Evolutionary conservation across 2,113 vertebrate genomes (phyloP).

Genomic region (Pagrus major): DNA sequence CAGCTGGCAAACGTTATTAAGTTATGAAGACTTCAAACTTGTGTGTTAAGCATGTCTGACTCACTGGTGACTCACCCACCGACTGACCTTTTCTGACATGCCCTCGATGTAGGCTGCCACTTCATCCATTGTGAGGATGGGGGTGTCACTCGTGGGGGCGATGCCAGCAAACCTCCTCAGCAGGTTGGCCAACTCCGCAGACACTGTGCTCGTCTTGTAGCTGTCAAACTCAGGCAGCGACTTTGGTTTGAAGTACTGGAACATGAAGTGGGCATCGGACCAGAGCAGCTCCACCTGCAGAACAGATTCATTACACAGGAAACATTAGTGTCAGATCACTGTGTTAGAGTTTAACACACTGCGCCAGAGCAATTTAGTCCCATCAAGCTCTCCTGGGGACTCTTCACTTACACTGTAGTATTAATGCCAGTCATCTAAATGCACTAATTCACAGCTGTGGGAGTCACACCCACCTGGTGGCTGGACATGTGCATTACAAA

Average conservation of each 20-base stretch:
- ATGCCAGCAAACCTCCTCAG: conserved; percentile 92
- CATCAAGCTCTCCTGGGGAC: background rate
- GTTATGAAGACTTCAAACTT: background rate
- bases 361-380: background rate
- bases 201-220: conserved; percentile 98
- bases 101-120: conserved; percentile 95
- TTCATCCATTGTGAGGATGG: conserved; percentile 89
- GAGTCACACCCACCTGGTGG: conserved; percentile 62
- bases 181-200: conserved; percentile 96
- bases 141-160: conserved; percentile 88
- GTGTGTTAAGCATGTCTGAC: conserved; percentile 10
- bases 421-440: conserved; percentile 7
- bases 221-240: conserved; percentile 97
- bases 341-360: background rate
- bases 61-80: background rate
- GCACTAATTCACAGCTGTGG: background rate
- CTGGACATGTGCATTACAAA: conserved; percentile 46
- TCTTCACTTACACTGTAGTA: conserved; percentile 3
- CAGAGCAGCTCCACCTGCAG: conserved; percentile 94
- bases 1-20: background rate
- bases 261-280: conserved; percentile 94
- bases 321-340: background rate
- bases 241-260: conserved; percentile 98
- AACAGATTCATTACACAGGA: conserved; percentile 17
- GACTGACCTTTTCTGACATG: conserved; percentile 88